A percentile compares a stretch with the other conserved stretches of the same genome.
Conservation (phyloP, 2,888 invertebrate genomes). For the Chrysodeixis includens region DNA sequence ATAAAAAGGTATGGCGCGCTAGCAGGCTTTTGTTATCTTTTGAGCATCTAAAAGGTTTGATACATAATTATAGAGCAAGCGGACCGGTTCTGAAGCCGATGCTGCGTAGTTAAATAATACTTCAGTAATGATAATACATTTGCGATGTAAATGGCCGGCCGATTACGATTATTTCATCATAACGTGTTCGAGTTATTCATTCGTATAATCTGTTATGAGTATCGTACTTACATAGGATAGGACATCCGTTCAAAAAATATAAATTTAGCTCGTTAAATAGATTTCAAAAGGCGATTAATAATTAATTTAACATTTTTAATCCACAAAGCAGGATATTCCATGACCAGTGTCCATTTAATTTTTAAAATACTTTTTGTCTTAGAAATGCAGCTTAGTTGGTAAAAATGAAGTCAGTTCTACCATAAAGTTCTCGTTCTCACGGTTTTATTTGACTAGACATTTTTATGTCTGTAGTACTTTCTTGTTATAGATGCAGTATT, state of each 20-base stretch:
- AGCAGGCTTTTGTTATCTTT: slow-evolving; percentile 10
- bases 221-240: background rate
- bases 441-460: slow-evolving; percentile 38
- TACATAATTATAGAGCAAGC: slow-evolving; percentile 19
- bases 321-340: background rate
- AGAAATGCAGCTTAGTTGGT: background rate
- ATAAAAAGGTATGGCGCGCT: slow-evolving; percentile 3
- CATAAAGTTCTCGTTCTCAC: slow-evolving; percentile 38
- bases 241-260: slow-evolving; percentile 4
- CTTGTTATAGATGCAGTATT: slow-evolving; percentile 23
- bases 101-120: slow-evolving; percentile 19
- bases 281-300: background rate
- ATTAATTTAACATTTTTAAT: background rate
- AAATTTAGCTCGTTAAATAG: background rate
- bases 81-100: slow-evolving; percentile 7
- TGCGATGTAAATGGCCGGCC: slow-evolving; percentile 13
- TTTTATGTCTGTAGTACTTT: slow-evolving; percentile 29
- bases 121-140: slow-evolving; percentile 22
- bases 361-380: background rate
- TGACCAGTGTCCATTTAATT: background rate
- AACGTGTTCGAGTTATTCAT: slow-evolving; percentile 9
- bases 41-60: slow-evolving; percentile 7
- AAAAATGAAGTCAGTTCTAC: slow-evolving; percentile 1
- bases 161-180: slow-evolving; percentile 18
- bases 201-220: slow-evolving; percentile 9